Base-by-base conservation (phyloP, 2,797 vertebrate species). In the Molossus molossus region DNA sequence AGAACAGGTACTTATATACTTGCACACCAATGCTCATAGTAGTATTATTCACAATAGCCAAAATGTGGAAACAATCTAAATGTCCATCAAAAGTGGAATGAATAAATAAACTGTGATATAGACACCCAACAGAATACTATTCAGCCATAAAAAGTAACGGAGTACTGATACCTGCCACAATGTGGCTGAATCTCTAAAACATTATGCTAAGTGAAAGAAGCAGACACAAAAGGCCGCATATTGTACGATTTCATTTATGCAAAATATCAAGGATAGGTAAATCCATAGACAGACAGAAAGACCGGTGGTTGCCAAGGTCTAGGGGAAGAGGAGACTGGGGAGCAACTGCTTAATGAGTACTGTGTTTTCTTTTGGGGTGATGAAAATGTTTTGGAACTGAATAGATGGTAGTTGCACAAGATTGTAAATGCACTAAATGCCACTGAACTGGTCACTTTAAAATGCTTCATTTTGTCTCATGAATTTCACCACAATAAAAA, bases 151-250 rank as follows among this genome's bases (percentile, higher is more conserved):
- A 92, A 86, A 81, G 33, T 53, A 79, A 79, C 20, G 17, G 45
- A 76, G 40, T 76, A 89, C 8, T 65, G 53, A 62, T 50, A 69
- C 9, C 80, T 17, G 40, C 33, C 25, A n/a, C 18, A 64, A 65
- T 33, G 64, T 55, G 15, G 72, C 81, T 87, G 67, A 85, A 75
- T 58, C 53, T 70, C 17, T 23, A 83, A 82, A 84, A 83, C 58
- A 67, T 64, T 79, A 88, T 80, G 33, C 89, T 65, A 80, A 95
- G 75, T 72, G 40, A 94, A 81, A 90, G 64, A 95, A 45, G 21
- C 50, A 86, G 20, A 85, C 25, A 82, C 45, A 89, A 89, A 76
- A 76, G 40, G 37, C 62, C 73, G 82, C 40, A 95, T 25, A 73
- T 3, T 21, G 23, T 77, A 60, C 62, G 48, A 83, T 55, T 48